Conservation (phyloP, 1,140 invertebrate species). For the Bombyx mori region ASM3026992v2 NC_085129.1:7445501-7446000, state of each 20-base stretch:
- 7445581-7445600: neutral
- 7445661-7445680: neutral
- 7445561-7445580: conserved; percentile 1
- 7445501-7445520: neutral
- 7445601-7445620: neutral
- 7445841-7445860: conserved; percentile 13
- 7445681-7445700: conserved; percentile 1
- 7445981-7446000: conserved; percentile 8
- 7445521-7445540: conserved; percentile 2
- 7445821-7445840: conserved; percentile 7
- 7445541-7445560: neutral
- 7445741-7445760: conserved; percentile 5
- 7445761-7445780: conserved; percentile 7
- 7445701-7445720: conserved; percentile 5
- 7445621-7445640: conserved; percentile 5
- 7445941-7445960: conserved; percentile 11
- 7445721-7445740: conserved; percentile 5
- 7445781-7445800: conserved; percentile 11
- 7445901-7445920: conserved; percentile 12
- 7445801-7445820: conserved; percentile 9
- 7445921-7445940: conserved; percentile 11
- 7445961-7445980: conserved; percentile 3
- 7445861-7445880: conserved; percentile 15
- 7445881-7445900: conserved; percentile 15
- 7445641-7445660: conserved; percentile 3